Evolutionary conservation across 2,113 vertebrate species (phyloP).

Genomic region (Anoplopoma fimbria): DNA sequence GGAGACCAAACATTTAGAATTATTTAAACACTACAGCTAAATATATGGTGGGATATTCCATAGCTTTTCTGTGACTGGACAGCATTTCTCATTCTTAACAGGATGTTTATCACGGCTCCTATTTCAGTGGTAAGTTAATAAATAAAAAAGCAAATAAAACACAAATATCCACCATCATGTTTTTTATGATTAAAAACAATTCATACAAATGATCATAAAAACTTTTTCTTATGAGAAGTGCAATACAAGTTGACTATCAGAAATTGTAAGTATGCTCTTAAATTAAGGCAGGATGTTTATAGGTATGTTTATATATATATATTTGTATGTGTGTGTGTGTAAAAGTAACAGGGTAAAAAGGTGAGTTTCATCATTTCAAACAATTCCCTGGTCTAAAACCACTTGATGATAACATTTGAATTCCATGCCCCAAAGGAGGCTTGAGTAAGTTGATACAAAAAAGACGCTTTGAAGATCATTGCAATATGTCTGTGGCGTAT

Average conservation of each 20-base stretch:
- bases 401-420: background rate
- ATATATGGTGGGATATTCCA: background rate
- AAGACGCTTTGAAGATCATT: background rate
- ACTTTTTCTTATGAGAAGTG: constrained; percentile 17
- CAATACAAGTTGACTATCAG: constrained; percentile 8
- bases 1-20: background rate
- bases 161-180: too few species aligned
- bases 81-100: background rate
- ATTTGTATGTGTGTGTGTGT: too few species aligned
- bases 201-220: constrained; percentile 19
- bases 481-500: background rate
- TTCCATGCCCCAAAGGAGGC: background rate
- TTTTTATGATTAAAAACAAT: constrained; percentile 2
- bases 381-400: background rate
- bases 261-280: background rate
- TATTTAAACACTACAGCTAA: background rate
- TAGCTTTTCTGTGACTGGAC: background rate
- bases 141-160: background rate
- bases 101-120: background rate
- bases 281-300: constrained; percentile 21
- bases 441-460: background rate
- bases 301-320: too few species aligned
- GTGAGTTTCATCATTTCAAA: background rate
- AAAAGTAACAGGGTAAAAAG: too few species aligned
- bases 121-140: background rate